A percentile compares a stretch with the other conserved stretches of the same genome.
Evolutionary conservation across 2,113 vertebrate genomes (phyloP).

Genomic region (Podarcis raffonei): DNA sequence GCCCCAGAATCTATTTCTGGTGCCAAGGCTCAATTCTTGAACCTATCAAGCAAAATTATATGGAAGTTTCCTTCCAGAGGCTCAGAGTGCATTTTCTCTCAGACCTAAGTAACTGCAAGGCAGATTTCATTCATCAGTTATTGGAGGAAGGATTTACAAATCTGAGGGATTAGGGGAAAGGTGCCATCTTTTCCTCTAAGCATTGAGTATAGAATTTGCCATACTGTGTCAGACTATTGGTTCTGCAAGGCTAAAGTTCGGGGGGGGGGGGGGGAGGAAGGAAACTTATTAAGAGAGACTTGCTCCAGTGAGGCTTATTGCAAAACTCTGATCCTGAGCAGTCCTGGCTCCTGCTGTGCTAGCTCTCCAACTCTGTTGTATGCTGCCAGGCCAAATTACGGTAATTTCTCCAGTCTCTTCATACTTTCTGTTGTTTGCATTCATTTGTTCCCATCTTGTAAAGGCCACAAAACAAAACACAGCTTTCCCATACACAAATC

Average conservation of each 20-base stretch:
- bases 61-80: background rate
- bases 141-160: background rate
- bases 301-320: background rate
- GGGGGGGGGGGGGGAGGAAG: background rate
- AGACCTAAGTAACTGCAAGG: background rate
- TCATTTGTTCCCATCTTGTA: conserved; percentile 10
- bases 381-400: background rate
- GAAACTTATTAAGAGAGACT: conserved; percentile 1
- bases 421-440: conserved; percentile 33
- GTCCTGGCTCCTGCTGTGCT: conserved; percentile 15
- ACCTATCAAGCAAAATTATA: background rate
- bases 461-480: background rate
- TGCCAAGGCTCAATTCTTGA: background rate
- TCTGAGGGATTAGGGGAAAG: background rate
- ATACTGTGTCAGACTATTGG: conserved; percentile 18
- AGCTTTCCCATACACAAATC: background rate
- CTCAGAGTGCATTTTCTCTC: background rate
- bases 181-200: background rate
- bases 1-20: background rate
- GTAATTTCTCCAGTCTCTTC: conserved; percentile 14
- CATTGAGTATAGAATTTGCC: background rate
- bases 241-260: conserved; percentile 26
- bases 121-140: background rate
- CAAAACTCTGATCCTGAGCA: conserved; percentile 7
- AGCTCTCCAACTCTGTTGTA: conserved; percentile 23